phyloP scores from a whole-genome alignment of 2,797 vertebrate genomes.

The Hyperoplus lanceolatus region DNA sequence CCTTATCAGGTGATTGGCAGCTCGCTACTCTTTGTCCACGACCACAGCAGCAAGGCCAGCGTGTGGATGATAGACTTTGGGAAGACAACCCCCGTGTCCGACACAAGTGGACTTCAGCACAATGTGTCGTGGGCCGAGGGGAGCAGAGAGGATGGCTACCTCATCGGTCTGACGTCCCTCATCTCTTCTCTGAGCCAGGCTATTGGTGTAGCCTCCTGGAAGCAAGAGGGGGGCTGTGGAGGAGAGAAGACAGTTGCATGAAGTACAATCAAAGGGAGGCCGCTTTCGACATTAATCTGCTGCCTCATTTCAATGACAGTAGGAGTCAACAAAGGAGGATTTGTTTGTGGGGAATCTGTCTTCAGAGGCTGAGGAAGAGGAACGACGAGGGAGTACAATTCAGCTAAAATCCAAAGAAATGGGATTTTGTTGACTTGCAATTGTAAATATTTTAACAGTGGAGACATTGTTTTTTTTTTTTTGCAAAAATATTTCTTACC shows the following conservation, averaged over 20 bases:
- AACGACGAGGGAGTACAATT: not conserved
- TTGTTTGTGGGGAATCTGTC: constrained; percentile 10
- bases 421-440: not conserved
- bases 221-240: constrained; percentile 44
- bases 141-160: constrained; percentile 91
- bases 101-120: constrained; percentile 80
- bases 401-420: not conserved
- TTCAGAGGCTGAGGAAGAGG: not conserved
- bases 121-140: constrained; percentile 88
- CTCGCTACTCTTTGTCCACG: constrained; percentile 93
- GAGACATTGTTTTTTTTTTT: constrained; percentile 19
- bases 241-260: constrained; percentile 36
- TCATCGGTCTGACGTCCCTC: constrained; percentile 89
- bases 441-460: constrained; percentile 21
- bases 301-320: constrained; percentile 6
- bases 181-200: constrained; percentile 82
- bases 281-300: constrained; percentile 16
- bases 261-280: not conserved
- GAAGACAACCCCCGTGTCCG: constrained; percentile 86
- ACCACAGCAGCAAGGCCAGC: constrained; percentile 86
- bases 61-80: constrained; percentile 98
- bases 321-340: constrained; percentile 1
- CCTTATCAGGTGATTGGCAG: constrained; percentile 90
- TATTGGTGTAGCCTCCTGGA: constrained; percentile 65
- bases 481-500: not conserved